Base-by-base conservation (phyloP, 1,140 invertebrate genomes). In the Agrilus planipennis region DNA sequence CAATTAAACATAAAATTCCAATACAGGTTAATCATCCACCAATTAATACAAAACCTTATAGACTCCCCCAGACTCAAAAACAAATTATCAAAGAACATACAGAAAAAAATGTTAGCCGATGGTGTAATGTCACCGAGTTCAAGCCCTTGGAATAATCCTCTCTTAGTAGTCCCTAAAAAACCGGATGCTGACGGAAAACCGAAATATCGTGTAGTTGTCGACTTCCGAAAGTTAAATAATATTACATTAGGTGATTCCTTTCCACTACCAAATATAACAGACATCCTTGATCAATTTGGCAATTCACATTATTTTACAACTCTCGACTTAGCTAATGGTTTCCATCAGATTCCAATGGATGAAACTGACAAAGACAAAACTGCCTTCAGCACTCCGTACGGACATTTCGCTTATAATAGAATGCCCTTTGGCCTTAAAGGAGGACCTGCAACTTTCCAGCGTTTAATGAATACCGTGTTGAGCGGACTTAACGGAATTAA, bases 1-100 rank as follows among this genome's bases (percentile, higher is more conserved):
- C 55, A 11, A 54, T 49, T 47, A 41, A 56, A 38, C 55, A 56
- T 15, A 39, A 18, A 11, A 58, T 55, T 29, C n/a, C 34, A 11
- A 28, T 54, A 34, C 46, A 55, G 31, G 14, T 34, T 9, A 47
- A 51, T 27, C 19, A 28, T 27, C 29, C n/a, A 15, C 47, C 54
- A 11, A 41, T 53, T 32, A 57, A 57, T 44, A 34, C 41, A 20
- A 58, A 58, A 50, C 51, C 46, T 6, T 60, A 58, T 32, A 39
- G 54, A 14, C 35, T 56, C 32, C 55, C 52, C 2, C 23, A 51
- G 4, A 19, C 35, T 28, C 45, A 45, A 35, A 54, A 58, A 42
- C 42, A 54, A 39, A 40, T 48, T 32, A 34, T 41, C 27, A 23
- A 41, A 12, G 40, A 44, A 20, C 36, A 44, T 34, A 16, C 41